These are phyloP conservation scores for Phoxinus phoxinus DNA, from an alignment of 2,113 vertebrate genomes.

Conservation along the genomic window DNA sequence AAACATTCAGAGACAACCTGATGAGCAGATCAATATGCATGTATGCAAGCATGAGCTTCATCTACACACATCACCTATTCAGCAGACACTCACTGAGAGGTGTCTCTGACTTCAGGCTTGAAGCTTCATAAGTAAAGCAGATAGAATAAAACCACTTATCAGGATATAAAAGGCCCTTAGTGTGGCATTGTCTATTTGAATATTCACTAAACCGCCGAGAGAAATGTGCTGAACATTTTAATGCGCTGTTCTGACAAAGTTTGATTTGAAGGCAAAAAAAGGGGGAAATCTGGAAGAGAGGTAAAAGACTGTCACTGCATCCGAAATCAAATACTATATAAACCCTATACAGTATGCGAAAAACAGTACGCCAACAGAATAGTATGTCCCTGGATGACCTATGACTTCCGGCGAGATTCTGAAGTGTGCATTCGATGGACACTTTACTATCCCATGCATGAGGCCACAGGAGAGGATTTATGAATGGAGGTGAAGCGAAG, in stretches of 20 bases:
- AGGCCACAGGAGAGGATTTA: too few species aligned
- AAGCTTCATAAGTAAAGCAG: slow-evolving; percentile 6
- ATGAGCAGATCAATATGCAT: not conserved
- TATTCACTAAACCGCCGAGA: slow-evolving; percentile 13
- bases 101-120: slow-evolving; percentile 6
- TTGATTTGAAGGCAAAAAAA: not conserved
- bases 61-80: slow-evolving; percentile 8
- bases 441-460: too few species aligned
- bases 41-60: slow-evolving; percentile 10
- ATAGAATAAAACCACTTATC: slow-evolving; percentile 19
- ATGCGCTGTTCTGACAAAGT: slow-evolving; percentile 3
- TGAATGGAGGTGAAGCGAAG: too few species aligned
- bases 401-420: too few species aligned
- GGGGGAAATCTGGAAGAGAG: not conserved
- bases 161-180: not conserved
- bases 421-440: too few species aligned
- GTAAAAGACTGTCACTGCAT: not conserved
- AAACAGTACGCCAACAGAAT: too few species aligned
- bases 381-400: too few species aligned
- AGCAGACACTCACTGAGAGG: not conserved
- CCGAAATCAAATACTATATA: too few species aligned
- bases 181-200: slow-evolving; percentile 26
- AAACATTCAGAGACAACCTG: slow-evolving; percentile 20
- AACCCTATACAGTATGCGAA: too few species aligned
- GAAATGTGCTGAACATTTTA: slow-evolving; percentile 14